Evolutionary conservation across 2,113 vertebrate species (phyloP).

Genomic region (Sylvietta virens): DNA sequence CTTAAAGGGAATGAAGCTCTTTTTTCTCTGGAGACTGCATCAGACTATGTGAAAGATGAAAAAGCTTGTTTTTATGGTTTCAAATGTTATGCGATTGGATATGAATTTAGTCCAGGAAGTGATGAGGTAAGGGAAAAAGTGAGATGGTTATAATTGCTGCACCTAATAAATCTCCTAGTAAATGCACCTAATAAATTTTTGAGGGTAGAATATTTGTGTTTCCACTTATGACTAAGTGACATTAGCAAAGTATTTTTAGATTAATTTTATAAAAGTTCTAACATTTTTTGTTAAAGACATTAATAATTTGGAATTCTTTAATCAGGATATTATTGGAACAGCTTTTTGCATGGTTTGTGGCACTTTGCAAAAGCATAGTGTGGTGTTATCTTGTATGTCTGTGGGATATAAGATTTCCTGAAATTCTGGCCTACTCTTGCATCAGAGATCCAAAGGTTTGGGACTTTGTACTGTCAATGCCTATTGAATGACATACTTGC

Average conservation of each 20-base stretch:
- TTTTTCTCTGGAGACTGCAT: slow-evolving; percentile 96
- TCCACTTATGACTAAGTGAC: neutral
- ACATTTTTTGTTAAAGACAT: neutral
- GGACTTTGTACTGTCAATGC: neutral
- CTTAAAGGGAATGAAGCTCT: slow-evolving; percentile 91
- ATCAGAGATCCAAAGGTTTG: neutral
- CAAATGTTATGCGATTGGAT: slow-evolving; percentile 95
- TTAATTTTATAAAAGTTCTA: neutral
- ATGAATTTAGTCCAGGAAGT: slow-evolving; percentile 93
- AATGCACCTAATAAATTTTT: neutral
- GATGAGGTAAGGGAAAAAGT: slow-evolving; percentile 84
- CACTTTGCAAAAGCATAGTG: neutral
- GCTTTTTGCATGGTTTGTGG: neutral
- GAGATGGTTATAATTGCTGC: neutral
- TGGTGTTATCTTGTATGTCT: neutral
- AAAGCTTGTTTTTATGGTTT: slow-evolving; percentile 97
- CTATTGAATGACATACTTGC: neutral
- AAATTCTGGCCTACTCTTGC: neutral
- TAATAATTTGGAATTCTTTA: neutral
- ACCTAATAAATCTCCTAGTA: neutral
- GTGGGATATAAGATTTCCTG: neutral
- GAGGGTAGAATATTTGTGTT: neutral
- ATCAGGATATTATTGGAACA: neutral
- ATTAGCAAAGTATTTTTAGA: neutral
- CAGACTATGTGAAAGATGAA: slow-evolving; percentile 98